Conservation (phyloP, 2,797 vertebrate species). For the Antrozous pallidus region DNA sequence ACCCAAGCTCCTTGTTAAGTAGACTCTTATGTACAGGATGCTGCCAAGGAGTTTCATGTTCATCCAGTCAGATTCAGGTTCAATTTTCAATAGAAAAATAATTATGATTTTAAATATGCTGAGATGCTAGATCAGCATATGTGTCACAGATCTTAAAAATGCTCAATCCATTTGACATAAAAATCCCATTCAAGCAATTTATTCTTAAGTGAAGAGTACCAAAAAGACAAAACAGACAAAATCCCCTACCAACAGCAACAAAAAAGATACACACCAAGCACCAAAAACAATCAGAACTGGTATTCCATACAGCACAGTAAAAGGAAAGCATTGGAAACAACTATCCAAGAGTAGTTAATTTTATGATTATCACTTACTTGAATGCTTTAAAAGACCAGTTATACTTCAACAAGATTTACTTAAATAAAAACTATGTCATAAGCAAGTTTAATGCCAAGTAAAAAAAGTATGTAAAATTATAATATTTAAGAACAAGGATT, state of each 20-base stretch:
- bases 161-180: not conserved
- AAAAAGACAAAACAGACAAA: not conserved
- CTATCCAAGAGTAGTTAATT: not conserved
- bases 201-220: not conserved
- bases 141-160: not conserved
- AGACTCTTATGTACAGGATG: no score
- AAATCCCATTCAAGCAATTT: not conserved
- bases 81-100: not conserved
- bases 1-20: not conserved
- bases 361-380: not conserved
- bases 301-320: not conserved
- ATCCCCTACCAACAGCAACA: not conserved
- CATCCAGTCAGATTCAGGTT: not conserved
- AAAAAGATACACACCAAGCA: not conserved
- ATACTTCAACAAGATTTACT: slow-evolving; percentile 9
- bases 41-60: not conserved
- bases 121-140: not conserved
- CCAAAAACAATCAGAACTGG: not conserved
- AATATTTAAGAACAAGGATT: not conserved
- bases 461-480: not conserved
- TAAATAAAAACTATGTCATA: not conserved
- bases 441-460: not conserved
- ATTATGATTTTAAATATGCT: not conserved
- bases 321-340: not conserved
- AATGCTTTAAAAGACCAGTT: not conserved